phyloP scores from a whole-genome alignment of 2,888 invertebrate genomes.

The Monochamus alternatus region DNA sequence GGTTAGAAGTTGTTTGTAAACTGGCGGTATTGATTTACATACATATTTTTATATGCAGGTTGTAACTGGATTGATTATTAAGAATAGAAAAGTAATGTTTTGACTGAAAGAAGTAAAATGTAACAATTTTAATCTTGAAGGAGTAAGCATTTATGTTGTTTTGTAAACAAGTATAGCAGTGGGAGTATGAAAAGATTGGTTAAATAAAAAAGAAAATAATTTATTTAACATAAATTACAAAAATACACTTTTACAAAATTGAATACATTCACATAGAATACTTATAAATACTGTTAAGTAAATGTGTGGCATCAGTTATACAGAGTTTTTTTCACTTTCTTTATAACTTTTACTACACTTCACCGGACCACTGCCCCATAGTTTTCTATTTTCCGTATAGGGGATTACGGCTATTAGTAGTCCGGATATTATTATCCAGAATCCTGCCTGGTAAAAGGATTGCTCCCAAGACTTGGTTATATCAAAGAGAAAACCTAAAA shows the following conservation, averaged over 20 bases:
- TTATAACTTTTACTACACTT: slow-evolving; percentile 13
- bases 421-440: slow-evolving; percentile 88
- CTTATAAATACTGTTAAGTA: slow-evolving; percentile 9
- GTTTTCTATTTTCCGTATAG: slow-evolving; percentile 78
- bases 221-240: slow-evolving; percentile 10
- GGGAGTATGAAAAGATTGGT: no score
- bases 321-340: not conserved
- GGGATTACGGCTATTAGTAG: slow-evolving; percentile 80
- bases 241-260: not conserved
- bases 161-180: no score
- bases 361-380: slow-evolving; percentile 59
- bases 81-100: no score
- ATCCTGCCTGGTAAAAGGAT: slow-evolving; percentile 86
- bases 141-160: no score
- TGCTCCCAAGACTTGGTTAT: slow-evolving; percentile 79
- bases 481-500: slow-evolving; percentile 76
- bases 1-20: no score
- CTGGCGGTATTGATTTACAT: no score
- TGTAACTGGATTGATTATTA: no score
- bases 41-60: no score
- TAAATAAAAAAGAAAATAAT: slow-evolving; percentile 10
- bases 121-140: no score
- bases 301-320: slow-evolving; percentile 12
- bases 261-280: not conserved
- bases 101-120: no score